Base-by-base conservation (phyloP, 2,888 invertebrate genomes). In the Nipponacmea schrenckii region DNA sequence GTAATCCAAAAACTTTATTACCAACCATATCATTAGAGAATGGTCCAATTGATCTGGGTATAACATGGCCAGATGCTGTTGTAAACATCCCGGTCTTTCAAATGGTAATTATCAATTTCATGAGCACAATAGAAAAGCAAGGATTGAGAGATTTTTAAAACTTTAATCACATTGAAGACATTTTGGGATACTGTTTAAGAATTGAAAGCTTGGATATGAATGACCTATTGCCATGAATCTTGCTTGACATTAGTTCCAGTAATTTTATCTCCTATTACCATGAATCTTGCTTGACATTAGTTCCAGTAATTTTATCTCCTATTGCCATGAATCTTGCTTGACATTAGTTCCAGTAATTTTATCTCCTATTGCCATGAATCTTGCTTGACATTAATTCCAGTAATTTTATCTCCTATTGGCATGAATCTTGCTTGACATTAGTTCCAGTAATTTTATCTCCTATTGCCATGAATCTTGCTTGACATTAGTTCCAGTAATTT, bases 11-110 rank as follows among this genome's bases (percentile, higher is more conserved):
- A 4, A 76, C 80, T 24, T 87, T 79, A 72, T 73, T 86, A 56
- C 87, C 87, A 0, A 86, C 86, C 0, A 76, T 87, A 20, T 83
- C 85, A 26, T 69, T 87, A 67, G 83, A 85, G 68, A 79, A 85
- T 77, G 87, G 87, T 27, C 86, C 86, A 1, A 81, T 87, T 67
- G 84, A 86, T 48, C 76, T 87, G 5, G 85, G 81, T 5, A 78
- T 87, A 0, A 81, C 83, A 81, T 87, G 86, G 86, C 86, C 83
- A 10, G 77, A 82, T 46, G 81, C 84, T 27, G 80, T 81, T 8
- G 74, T 79, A 62, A 76, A 75, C 0, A 70, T 82, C 31, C 85
- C 85, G 1, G 72, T 75, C 46, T 84, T 80, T 77, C 77, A 77
- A 70, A 83, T 84, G 78, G 85, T 85, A 70, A 74, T 74, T 69